phyloP scores from a whole-genome alignment of 2,113 vertebrate species.

The Urocolius indicus region DNA sequence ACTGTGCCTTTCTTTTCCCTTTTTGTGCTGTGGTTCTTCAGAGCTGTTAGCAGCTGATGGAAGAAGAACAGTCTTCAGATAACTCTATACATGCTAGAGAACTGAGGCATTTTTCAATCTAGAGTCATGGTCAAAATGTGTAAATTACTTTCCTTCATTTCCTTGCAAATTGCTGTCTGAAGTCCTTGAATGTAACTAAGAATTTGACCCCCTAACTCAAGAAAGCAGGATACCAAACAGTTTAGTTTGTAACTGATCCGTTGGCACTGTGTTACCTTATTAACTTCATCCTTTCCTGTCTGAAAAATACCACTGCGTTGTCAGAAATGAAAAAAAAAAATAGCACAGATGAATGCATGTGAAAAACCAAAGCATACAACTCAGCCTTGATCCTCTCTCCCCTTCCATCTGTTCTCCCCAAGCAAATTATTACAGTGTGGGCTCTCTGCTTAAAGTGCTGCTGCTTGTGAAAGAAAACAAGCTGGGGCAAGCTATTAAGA shows the following conservation, averaged over 20 bases:
- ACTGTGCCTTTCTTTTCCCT: not conserved
- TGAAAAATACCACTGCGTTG: conserved; percentile 32
- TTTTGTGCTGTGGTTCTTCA: not conserved
- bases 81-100: not conserved
- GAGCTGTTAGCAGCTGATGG: not conserved
- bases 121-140: not conserved
- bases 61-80: not conserved
- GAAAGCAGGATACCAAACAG: not conserved
- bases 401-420: conserved; percentile 40
- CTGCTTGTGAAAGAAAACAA: conserved; percentile 61
- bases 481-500: conserved; percentile 58
- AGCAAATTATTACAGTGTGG: conserved; percentile 60
- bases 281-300: not conserved
- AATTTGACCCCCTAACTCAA: conserved; percentile 4
- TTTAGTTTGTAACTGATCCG: not conserved
- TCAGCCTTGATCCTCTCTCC: conserved; percentile 13
- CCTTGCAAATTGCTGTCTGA: not conserved
- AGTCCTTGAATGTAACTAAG: conserved; percentile 21
- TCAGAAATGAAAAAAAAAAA: conserved; percentile 35
- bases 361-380: not conserved
- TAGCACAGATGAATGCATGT: not conserved
- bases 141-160: not conserved
- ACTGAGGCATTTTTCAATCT: not conserved
- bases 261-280: conserved; percentile 55
- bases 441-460: conserved; percentile 49